Evolutionary conservation across 2,797 vertebrate genomes (phyloP).

Genomic region (Poecile montanus): DNA sequence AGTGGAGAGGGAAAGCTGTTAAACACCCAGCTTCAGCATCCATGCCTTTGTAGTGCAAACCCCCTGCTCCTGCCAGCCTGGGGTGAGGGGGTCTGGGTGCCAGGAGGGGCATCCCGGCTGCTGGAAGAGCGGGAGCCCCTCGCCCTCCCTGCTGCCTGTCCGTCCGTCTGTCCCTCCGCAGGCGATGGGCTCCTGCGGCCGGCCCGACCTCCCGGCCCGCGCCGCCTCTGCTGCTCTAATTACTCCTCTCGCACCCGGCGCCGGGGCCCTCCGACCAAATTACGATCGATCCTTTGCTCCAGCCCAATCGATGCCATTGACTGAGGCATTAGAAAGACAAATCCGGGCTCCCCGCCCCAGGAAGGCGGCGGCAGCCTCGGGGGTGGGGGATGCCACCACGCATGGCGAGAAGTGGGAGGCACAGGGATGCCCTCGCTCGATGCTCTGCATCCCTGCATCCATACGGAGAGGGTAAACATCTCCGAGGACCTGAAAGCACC

Average conservation of each 20-base stretch:
- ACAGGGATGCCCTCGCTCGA: neutral
- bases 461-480: accelerated
- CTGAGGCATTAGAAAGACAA: conserved; percentile 62
- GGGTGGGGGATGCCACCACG: neutral
- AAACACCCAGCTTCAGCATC: neutral
- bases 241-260: conserved; percentile 61
- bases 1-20: neutral
- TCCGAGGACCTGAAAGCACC: neutral
- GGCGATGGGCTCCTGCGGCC: neutral
- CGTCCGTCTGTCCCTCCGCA: neutral
- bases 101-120: neutral
- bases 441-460: neutral
- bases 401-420: accelerated
- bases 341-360: conserved; percentile 21
- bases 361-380: neutral
- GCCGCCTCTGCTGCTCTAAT: conserved; percentile 65
- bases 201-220: neutral
- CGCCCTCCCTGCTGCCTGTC: accelerated
- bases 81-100: neutral
- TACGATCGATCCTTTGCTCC: conserved; percentile 70
- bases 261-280: conserved; percentile 66
- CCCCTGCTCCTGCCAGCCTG: neutral
- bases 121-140: neutral
- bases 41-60: neutral
- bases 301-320: conserved; percentile 71